A percentile compares a stretch with the other conserved stretches of the same genome.
Evolutionary conservation across 1,140 invertebrate genomes (phyloP).

Genomic region (Melanaphis sacchari): DNA sequence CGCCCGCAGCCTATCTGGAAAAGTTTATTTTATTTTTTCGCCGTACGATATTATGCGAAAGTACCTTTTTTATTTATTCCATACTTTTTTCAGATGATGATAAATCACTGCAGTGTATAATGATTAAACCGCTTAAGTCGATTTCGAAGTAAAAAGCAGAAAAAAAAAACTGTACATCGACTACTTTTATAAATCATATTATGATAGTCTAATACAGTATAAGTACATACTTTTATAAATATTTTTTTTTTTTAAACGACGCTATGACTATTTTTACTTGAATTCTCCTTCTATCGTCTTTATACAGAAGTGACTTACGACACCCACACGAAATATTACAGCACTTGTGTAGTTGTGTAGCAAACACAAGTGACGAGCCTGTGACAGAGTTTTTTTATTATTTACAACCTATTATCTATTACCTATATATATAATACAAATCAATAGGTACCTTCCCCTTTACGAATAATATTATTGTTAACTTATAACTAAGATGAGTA

Average conservation of each 20-base stretch:
- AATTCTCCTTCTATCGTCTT: neutral
- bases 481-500: no score
- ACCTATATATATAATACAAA: no score
- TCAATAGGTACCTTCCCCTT: no score
- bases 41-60: neutral
- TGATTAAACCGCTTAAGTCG: neutral
- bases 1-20: neutral
- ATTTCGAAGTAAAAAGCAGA: neutral
- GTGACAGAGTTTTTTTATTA: no score
- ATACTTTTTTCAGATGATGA: neutral
- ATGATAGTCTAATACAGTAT: neutral
- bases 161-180: neutral
- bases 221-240: neutral
- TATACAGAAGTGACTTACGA: neutral
- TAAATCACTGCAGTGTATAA: no score
- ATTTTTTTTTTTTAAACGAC: neutral
- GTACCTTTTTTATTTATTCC: neutral
- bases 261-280: neutral
- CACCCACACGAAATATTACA: neutral
- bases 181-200: neutral
- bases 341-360: no score
- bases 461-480: no score
- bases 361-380: no score
- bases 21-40: neutral
- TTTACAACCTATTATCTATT: no score